phyloP scores from a whole-genome alignment of 2,113 vertebrate genomes.

The Albula glossodonta region DNA sequence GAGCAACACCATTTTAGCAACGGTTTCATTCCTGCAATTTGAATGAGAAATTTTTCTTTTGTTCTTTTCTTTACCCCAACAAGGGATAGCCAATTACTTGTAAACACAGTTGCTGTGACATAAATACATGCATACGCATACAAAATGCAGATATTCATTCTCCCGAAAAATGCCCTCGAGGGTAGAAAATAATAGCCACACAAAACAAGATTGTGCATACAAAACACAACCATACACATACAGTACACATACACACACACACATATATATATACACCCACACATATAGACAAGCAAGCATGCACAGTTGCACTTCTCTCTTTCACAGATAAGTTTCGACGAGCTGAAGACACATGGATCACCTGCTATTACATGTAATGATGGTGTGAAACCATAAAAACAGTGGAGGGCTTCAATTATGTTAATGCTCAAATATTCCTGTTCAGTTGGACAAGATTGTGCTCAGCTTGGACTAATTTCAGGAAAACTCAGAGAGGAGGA shows the following conservation, averaged over 20 bases:
- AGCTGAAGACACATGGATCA: too few relatives aligned
- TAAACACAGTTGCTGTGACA: not conserved
- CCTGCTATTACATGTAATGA: too few relatives aligned
- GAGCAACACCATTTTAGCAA: too few relatives aligned
- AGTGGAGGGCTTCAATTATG: too few relatives aligned
- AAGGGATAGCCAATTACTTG: conserved; percentile 26
- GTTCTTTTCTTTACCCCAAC: not conserved
- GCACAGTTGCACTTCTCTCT: too few relatives aligned
- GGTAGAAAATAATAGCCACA: too few relatives aligned
- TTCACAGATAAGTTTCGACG: too few relatives aligned
- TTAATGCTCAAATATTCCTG: not conserved
- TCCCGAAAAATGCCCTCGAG: not conserved
- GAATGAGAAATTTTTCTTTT: not conserved
- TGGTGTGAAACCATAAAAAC: too few relatives aligned
- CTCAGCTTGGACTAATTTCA: conserved; percentile 28
- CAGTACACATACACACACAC: not conserved
- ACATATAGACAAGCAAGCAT: not conserved
- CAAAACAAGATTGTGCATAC: not conserved
- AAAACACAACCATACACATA: not conserved
- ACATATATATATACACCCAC: not conserved
- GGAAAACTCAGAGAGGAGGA: conserved; percentile 15
- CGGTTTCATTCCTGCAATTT: conserved; percentile 26
- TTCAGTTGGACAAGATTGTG: conserved; percentile 1
- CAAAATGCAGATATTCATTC: not conserved
- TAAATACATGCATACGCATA: not conserved